Evolutionary conservation across 1,140 invertebrate genomes (phyloP), one percentile per base, ranked within the genome.

Genomic region (Chelonus insularis): DNA sequence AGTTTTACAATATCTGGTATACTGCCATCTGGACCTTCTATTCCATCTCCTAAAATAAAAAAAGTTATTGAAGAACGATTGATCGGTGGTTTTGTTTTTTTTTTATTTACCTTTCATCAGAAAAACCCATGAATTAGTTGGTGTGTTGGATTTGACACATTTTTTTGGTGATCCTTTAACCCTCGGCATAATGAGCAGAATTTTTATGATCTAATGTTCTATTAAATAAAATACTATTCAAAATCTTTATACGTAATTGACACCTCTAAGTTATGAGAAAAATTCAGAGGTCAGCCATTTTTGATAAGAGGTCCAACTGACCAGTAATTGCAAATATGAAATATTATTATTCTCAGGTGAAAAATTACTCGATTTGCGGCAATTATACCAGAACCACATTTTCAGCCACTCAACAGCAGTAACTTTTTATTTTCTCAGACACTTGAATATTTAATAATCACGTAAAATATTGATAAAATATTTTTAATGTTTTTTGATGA

Each of bases 1-100:
- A 90, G 84, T 68, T 91, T 87, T 9, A 91, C 86, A 45, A 94
- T 87, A 68, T 85, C 86, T 25, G 89, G 88, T n/a, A 85, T 86
- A 9, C 84, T 86, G 45, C 82, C 79, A 66, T 87, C 85, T 72
- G 80, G 66, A 68, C 80, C 68, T 62, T 82, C 79, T 29, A 83
- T 68, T 36, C 74, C 74, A 71, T 84, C 77, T 58, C 79, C 80
- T 82, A 48, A 61, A 72, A 74, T 8, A 65, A 52, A 62, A 37
- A 63, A 16, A 34, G 14, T 18, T 12, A 21, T 21, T 16, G 23
- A 43, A 61, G 41, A 45, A 11, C 12, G 58, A 60, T 63, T 66
- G 39, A 48, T 51, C 34, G 54, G 14, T 21, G 23, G 14, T 36
- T 39, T 39, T 52, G 50, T 57, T 64, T 57, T 52, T 36, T 52